Percentiles rank a stretch among this genome's conserved stretches.
These are phyloP conservation scores for Noctua fimbriata DNA, from an alignment of 2,888 invertebrate species.

Conservation along the genomic window DNA sequence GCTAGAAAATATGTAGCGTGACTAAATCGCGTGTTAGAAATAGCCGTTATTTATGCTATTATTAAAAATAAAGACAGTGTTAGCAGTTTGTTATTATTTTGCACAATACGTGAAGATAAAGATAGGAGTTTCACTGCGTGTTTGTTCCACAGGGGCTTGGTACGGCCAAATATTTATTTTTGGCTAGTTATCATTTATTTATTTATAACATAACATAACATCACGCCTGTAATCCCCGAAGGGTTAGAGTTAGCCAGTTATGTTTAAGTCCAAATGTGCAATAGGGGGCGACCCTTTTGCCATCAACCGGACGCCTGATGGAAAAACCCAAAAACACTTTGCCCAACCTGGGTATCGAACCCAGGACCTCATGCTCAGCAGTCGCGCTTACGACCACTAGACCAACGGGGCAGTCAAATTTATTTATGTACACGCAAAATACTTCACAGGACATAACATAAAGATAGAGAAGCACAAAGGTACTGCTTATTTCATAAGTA, in stretches of 20 bases:
- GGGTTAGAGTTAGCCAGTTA: too few relatives aligned
- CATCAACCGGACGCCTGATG: too few relatives aligned
- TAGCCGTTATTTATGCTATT: constrained; percentile 16
- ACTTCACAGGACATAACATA: not conserved
- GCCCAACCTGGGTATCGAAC: too few relatives aligned
- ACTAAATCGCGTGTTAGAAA: constrained; percentile 52
- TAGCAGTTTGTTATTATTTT: constrained; percentile 24
- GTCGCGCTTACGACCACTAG: too few relatives aligned
- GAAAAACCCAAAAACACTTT: too few relatives aligned
- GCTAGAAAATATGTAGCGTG: constrained; percentile 48
- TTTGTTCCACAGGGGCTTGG: not conserved
- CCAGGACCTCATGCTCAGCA: too few relatives aligned
- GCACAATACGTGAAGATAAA: not conserved
- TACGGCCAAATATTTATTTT: constrained; percentile 3
- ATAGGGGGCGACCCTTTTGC: too few relatives aligned
- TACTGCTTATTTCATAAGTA: not conserved
- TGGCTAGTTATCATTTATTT: not conserved
- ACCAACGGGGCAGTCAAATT: not conserved
- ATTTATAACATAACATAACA: too few relatives aligned
- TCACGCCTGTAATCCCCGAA: too few relatives aligned
- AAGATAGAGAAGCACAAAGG: not conserved
- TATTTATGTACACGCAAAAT: too few relatives aligned
- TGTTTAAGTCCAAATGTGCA: too few relatives aligned
- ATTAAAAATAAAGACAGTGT: constrained; percentile 30
- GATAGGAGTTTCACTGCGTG: not conserved